phyloP scores from a whole-genome alignment of 2,888 invertebrate species.

The Xanthia togata region DNA sequence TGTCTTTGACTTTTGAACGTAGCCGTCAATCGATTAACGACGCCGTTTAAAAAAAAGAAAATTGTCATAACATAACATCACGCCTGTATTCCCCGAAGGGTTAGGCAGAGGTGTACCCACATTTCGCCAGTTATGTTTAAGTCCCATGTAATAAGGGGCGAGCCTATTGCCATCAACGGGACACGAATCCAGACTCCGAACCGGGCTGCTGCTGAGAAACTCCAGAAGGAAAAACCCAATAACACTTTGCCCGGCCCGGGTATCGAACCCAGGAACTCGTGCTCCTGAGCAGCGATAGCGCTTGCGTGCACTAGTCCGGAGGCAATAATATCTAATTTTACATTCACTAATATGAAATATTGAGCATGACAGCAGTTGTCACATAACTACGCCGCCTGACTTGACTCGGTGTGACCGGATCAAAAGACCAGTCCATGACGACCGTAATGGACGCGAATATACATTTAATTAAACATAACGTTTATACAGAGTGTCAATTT shows the following conservation, averaged over 20 bases:
- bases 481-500: constrained; percentile 42
- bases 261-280: too few relatives aligned
- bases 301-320: too few relatives aligned
- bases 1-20: not conserved
- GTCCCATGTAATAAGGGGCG: too few relatives aligned
- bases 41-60: not conserved
- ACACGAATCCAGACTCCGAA: too few relatives aligned
- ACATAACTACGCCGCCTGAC: constrained; percentile 1
- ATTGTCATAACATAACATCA: not conserved
- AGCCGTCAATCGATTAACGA: not conserved
- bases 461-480: constrained; percentile 57
- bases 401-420: constrained; percentile 56
- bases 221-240: too few relatives aligned
- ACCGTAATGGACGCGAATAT: constrained; percentile 52
- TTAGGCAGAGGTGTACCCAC: too few relatives aligned
- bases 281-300: too few relatives aligned
- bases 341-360: constrained; percentile 49
- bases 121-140: too few relatives aligned
- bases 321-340: constrained; percentile 41
- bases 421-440: constrained; percentile 45
- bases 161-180: too few relatives aligned
- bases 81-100: too few relatives aligned
- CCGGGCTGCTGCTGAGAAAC: too few relatives aligned
- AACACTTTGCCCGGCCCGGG: too few relatives aligned
- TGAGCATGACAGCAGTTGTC: constrained; percentile 52